These are phyloP conservation scores for Platyscapa corneri DNA, from an alignment of 1,140 invertebrate genomes.

Conservation along the genomic window DNA sequence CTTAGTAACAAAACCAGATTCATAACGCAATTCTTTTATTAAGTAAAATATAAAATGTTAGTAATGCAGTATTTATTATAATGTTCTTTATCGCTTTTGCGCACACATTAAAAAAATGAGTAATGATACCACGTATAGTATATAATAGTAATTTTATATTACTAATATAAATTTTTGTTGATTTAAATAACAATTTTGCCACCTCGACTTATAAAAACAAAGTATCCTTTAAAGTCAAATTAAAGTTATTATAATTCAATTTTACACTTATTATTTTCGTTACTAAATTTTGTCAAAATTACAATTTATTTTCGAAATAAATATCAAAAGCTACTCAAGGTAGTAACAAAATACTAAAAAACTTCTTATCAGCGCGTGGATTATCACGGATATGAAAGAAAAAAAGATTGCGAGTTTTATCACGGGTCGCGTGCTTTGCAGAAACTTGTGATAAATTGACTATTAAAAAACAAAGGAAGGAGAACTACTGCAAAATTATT, in stretches of 20 bases:
- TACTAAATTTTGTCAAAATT: not conserved
- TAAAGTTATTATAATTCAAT: too few species aligned
- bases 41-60: too few species aligned
- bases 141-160: not conserved
- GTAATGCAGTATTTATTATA: not conserved
- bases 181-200: not conserved
- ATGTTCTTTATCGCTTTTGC: not conserved
- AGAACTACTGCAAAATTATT: constrained; percentile 28
- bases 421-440: constrained; percentile 31
- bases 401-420: constrained; percentile 26
- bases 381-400: constrained; percentile 34
- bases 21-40: too few species aligned
- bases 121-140: not conserved
- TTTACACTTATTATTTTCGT: too few species aligned
- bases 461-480: constrained; percentile 41
- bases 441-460: constrained; percentile 53
- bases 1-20: too few species aligned
- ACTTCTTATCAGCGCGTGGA: constrained; percentile 19
- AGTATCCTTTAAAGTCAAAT: not conserved
- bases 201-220: not conserved
- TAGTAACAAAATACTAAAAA: constrained; percentile 25
- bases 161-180: not conserved
- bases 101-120: not conserved
- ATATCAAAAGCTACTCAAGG: not conserved
- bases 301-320: constrained; percentile 1